Evolutionary conservation across 2,797 vertebrate species (phyloP).

Genomic region (Zonotrichia albicollis): DNA sequence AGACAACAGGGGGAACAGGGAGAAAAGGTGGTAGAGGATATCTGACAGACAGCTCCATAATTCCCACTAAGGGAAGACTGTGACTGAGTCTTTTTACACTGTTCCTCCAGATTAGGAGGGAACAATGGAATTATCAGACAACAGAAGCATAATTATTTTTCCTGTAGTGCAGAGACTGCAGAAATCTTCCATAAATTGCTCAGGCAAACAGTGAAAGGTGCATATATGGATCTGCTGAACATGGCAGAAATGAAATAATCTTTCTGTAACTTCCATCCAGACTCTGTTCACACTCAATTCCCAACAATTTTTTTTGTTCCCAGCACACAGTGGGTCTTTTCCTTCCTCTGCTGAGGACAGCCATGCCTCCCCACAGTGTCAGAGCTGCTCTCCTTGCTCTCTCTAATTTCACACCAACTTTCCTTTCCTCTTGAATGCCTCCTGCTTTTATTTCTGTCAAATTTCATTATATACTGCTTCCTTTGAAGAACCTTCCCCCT

Average conservation of each 20-base stretch:
- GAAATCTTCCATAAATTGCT: neutral
- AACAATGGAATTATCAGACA: neutral
- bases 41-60: neutral
- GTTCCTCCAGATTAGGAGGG: neutral
- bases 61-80: neutral
- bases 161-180: neutral
- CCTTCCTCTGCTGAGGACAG: neutral
- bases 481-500: neutral
- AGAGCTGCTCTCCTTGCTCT: neutral
- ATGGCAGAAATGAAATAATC: neutral
- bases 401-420: neutral
- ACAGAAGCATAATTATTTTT: neutral
- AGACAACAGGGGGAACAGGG: neutral
- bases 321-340: neutral
- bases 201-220: neutral
- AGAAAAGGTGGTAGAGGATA: neutral
- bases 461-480: neutral
- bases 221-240: neutral
- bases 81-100: neutral
- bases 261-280: neutral
- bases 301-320: neutral
- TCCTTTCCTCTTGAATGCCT: neutral
- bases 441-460: neutral
- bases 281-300: neutral
- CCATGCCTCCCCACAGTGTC: neutral